phyloP scores from a whole-genome alignment of 2,888 invertebrate species.

The Brenthis daphne region DNA sequence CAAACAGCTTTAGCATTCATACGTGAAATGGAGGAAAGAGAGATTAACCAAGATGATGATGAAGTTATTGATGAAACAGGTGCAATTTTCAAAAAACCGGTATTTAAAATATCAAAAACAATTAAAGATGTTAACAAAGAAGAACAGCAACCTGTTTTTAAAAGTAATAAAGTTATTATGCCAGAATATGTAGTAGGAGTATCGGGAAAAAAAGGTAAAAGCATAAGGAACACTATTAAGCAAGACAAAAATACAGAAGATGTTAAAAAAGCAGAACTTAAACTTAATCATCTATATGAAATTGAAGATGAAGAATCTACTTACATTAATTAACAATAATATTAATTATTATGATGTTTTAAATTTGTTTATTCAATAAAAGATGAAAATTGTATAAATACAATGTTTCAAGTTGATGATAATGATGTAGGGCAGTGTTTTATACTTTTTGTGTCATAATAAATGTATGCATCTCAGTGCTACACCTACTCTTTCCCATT shows the following conservation, averaged over 20 bases:
- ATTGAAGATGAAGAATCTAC: conserved; percentile 54
- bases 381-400: too few relatives aligned
- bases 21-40: conserved; percentile 84
- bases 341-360: not conserved
- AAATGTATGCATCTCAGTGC: too few relatives aligned
- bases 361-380: not conserved
- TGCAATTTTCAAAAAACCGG: conserved; percentile 68
- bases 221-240: conserved; percentile 42
- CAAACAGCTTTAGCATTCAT: conserved; percentile 90
- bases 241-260: conserved; percentile 37
- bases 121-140: conserved; percentile 53
- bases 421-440: too few relatives aligned
- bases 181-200: conserved; percentile 92
- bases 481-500: too few relatives aligned
- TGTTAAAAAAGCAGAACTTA: conserved; percentile 59
- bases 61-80: conserved; percentile 55
- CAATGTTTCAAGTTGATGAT: too few relatives aligned
- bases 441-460: too few relatives aligned
- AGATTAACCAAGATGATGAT: conserved; percentile 49
- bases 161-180: conserved; percentile 88
- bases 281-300: conserved; percentile 75
- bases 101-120: conserved; percentile 63
- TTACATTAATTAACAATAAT: conserved; percentile 8
- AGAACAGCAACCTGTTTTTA: conserved; percentile 75
- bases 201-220: conserved; percentile 62